Evolutionary conservation across 2,888 invertebrate species (phyloP), one percentile per base, ranked within the genome.

Genomic region (Apamea sordens): DNA sequence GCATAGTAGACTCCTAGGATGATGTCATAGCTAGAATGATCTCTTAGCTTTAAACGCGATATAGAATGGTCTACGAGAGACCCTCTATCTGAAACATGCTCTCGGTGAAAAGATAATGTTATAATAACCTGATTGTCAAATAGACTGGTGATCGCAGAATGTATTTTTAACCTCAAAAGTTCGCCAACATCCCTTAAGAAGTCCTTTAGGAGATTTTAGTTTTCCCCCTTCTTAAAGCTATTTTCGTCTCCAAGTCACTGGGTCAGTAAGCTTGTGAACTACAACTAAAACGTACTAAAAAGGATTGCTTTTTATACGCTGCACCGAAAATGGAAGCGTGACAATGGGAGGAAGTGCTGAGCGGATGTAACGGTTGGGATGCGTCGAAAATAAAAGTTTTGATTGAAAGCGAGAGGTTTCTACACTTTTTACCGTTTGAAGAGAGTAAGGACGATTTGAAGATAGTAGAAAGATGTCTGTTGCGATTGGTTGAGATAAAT

Each of bases 301-400:
- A 64, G 67, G 72, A 32, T 69, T 64, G 72, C 59, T 78, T 83
- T 82, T 78, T 69, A 53, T 2, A 15, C 68, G n/a, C 47, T 77
- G 67, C 59, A 64, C 78, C 83, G 15, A 82, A 82, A 82, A 73
- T 53, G 78, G 82, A 24, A 36, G 81, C 68, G 32, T 78, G 64
- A 82, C 82, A 82, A 82, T 83, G 47, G 72, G 1, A 83, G 82
- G 82, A 82, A 78, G 82, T 24, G 11, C 1, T 18, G 18, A 21
- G 8, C 82, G 83, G 82, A 83, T 64, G 83, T 82, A 56, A 78
- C 83, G 82, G 78, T 44, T 8, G 83, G 28, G 53, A 78, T 2
- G 72, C 2, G 1, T 10, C 56, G 82, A 82, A 82, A 82, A 68
- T 56, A 82, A 82, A 83, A 82, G 83, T 78, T 82, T 36, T 21